Percentiles rank a stretch among this genome's conserved stretches.
Evolutionary conservation across 2,888 invertebrate genomes (phyloP).

Genomic region (Ypsolopha sequella): DNA sequence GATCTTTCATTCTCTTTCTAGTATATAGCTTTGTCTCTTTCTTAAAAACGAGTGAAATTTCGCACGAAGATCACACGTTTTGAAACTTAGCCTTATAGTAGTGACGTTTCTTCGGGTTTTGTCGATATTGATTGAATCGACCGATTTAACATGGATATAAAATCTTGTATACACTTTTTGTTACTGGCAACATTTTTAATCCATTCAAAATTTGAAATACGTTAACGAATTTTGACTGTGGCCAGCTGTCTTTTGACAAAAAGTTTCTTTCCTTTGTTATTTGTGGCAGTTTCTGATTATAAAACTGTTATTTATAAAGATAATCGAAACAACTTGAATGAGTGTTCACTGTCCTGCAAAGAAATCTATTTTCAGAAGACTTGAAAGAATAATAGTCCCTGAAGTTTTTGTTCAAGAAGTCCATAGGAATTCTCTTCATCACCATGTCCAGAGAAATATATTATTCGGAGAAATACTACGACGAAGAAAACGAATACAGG

Average conservation of each 20-base stretch:
- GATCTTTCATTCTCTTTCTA: too few relatives aligned
- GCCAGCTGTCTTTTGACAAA: too few relatives aligned
- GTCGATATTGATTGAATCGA: too few relatives aligned
- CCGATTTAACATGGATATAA: too few relatives aligned
- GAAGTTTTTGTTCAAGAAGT: background rate
- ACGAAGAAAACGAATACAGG: constrained; percentile 94
- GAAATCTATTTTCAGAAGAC: background rate
- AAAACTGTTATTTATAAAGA: background rate
- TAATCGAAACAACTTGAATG: background rate
- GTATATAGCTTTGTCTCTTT: too few relatives aligned
- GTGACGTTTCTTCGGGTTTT: too few relatives aligned
- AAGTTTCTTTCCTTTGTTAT: background rate
- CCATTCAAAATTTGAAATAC: background rate
- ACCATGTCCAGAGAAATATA: constrained; percentile 82
- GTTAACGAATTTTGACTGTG: background rate
- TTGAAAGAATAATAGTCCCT: background rate
- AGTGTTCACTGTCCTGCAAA: background rate
- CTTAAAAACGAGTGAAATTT: too few relatives aligned
- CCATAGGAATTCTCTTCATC: background rate
- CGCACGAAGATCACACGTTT: too few relatives aligned
- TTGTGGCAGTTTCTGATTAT: background rate
- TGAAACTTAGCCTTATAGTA: too few relatives aligned
- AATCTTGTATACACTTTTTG: too few relatives aligned
- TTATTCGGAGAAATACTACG: constrained; percentile 94
- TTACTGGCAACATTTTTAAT: too few relatives aligned